Evolutionary conservation across 2,888 invertebrate species (phyloP).

Genomic region (Nymphalis urticae): DNA sequence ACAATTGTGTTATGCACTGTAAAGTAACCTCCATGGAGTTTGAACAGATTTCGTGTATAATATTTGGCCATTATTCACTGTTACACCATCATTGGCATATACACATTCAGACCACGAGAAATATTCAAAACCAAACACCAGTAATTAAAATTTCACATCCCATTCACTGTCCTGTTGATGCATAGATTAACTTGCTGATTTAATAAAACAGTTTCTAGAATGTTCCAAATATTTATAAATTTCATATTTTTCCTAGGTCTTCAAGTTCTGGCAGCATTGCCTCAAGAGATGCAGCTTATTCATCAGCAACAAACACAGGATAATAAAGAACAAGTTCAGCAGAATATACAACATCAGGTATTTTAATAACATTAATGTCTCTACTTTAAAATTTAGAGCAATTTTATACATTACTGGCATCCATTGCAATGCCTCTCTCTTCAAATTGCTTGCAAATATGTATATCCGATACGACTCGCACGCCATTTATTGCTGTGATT

Average conservation of each 20-base stretch:
- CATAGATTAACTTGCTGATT: not conserved
- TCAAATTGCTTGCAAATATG: no score
- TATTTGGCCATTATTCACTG: not conserved
- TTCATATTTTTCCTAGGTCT: slow-evolving; percentile 66
- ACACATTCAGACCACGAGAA: not conserved
- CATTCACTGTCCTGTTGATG: slow-evolving; percentile 4
- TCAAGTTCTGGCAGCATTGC: slow-evolving; percentile 85
- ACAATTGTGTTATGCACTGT: not conserved
- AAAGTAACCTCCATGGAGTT: not conserved
- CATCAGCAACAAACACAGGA: slow-evolving; percentile 58
- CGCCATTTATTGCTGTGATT: no score
- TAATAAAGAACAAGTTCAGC: slow-evolving; percentile 56
- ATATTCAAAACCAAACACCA: not conserved
- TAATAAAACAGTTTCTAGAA: not conserved
- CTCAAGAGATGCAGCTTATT: slow-evolving; percentile 86
- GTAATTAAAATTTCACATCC: slow-evolving; percentile 4
- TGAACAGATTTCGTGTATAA: not conserved
- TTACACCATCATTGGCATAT: not conserved
- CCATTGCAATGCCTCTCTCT: no score
- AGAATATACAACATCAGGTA: slow-evolving; percentile 62
- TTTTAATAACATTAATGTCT: not conserved
- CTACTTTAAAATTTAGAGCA: no score
- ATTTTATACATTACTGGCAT: no score
- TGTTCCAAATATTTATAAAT: not conserved
- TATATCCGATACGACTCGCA: no score